These are phyloP conservation scores for Corythaixoides concolor DNA, from an alignment of 2,113 vertebrate genomes.

Conservation along the genomic window DNA sequence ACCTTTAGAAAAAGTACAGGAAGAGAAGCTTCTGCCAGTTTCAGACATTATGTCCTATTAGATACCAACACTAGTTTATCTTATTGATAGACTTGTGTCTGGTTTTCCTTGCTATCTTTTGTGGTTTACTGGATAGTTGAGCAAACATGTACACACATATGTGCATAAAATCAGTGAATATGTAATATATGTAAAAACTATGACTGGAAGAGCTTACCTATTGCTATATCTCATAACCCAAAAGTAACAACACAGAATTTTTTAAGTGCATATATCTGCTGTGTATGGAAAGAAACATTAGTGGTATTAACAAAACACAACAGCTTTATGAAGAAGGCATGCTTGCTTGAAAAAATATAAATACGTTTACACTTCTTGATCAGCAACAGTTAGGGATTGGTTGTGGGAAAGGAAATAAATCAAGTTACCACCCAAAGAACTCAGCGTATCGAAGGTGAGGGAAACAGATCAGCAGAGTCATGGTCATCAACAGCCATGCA, in stretches of 20 bases:
- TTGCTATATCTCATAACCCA: not conserved
- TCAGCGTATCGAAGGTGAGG: not conserved
- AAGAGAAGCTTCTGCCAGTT: not conserved
- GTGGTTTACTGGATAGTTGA: not conserved
- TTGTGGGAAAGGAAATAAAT: not conserved
- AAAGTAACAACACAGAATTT: not conserved
- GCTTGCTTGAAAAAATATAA: not conserved
- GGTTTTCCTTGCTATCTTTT: not conserved
- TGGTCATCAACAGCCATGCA: not conserved
- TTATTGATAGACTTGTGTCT: not conserved
- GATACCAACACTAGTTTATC: not conserved
- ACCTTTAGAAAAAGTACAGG: not conserved
- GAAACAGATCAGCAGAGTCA: not conserved
- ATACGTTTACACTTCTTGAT: not conserved
- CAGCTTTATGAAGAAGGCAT: not conserved
- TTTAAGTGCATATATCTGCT: not conserved
- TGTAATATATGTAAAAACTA: not conserved
- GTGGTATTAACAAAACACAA: not conserved
- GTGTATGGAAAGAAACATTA: not conserved
- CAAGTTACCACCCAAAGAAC: not conserved
- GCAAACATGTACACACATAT: rapidly evolving
- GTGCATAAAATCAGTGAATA: not conserved
- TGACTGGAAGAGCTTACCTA: not conserved
- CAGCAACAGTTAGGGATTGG: not conserved
- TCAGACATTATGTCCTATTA: not conserved